Evolutionary conservation across 2,888 invertebrate species (phyloP).

Genomic region (Heliconius ismenius): DNA sequence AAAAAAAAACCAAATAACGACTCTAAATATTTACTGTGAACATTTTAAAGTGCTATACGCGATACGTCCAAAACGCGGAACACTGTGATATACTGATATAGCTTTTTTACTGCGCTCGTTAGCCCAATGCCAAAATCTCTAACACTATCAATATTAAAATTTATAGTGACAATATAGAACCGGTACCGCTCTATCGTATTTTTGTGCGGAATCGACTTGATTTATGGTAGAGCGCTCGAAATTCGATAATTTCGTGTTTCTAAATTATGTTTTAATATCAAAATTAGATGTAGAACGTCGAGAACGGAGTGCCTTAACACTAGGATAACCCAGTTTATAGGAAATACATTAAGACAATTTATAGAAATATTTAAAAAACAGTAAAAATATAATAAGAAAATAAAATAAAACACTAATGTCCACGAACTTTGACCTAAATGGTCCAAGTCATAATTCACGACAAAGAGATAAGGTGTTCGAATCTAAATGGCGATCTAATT

Average conservation of each 20-base stretch:
- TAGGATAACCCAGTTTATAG: neutral
- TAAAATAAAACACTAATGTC: conserved; percentile 42
- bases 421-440: conserved; percentile 51
- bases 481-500: conserved; percentile 29
- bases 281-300: neutral
- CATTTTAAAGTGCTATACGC: conserved; percentile 61
- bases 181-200: conserved; percentile 51
- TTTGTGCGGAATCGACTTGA: conserved; percentile 49
- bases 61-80: conserved; percentile 65
- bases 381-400: neutral
- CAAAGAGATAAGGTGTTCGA: conserved; percentile 28
- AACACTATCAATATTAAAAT: conserved; percentile 71
- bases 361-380: neutral
- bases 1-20: conserved; percentile 44
- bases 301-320: neutral
- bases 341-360: neutral
- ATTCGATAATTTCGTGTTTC: conserved; percentile 50
- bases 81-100: conserved; percentile 76
- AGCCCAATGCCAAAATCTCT: conserved; percentile 65
- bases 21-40: conserved; percentile 60
- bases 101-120: conserved; percentile 73
- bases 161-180: conserved; percentile 63
- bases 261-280: neutral
- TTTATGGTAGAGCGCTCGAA: conserved; percentile 48
- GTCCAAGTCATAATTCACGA: conserved; percentile 41